A percentile compares a stretch with the other conserved stretches of the same genome.
These are phyloP conservation scores for Gymnorhina tibicen DNA, from an alignment of 2,113 vertebrate species.

Conservation along the genomic window DNA sequence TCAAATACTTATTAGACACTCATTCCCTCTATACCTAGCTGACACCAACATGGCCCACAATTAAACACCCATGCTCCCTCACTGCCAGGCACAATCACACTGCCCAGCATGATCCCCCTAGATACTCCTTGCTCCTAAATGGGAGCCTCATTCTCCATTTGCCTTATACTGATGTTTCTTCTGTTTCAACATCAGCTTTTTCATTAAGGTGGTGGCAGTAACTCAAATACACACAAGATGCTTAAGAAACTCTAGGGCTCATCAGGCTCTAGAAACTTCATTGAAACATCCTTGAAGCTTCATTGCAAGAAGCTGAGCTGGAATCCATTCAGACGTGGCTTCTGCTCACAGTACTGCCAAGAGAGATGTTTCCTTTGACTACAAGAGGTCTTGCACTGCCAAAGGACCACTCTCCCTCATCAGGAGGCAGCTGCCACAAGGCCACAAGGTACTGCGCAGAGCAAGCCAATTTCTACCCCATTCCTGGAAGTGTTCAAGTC, in stretches of 20 bases:
- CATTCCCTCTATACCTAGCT: slow-evolving; percentile 26
- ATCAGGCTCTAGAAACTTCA: background rate
- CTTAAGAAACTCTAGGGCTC: background rate
- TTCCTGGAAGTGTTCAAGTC: background rate
- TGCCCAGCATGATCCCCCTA: background rate
- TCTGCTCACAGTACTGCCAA: background rate
- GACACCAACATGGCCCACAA: background rate
- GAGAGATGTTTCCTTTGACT: background rate
- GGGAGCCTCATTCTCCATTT: background rate
- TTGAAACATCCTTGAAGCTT: background rate
- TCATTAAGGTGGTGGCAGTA: background rate
- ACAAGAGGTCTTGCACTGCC: background rate
- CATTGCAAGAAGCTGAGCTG: background rate
- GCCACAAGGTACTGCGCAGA: background rate
- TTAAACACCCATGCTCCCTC: background rate
- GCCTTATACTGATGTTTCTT: background rate
- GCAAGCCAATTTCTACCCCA: background rate
- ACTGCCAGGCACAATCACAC: background rate
- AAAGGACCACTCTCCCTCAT: background rate
- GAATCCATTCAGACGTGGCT: background rate
- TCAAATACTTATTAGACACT: slow-evolving; percentile 32
- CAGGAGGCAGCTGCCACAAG: background rate
- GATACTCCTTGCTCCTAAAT: background rate
- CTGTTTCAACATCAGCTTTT: background rate
- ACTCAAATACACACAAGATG: background rate